Conservation (phyloP, 2,113 vertebrate genomes). For the Micromys minutus region DNA sequence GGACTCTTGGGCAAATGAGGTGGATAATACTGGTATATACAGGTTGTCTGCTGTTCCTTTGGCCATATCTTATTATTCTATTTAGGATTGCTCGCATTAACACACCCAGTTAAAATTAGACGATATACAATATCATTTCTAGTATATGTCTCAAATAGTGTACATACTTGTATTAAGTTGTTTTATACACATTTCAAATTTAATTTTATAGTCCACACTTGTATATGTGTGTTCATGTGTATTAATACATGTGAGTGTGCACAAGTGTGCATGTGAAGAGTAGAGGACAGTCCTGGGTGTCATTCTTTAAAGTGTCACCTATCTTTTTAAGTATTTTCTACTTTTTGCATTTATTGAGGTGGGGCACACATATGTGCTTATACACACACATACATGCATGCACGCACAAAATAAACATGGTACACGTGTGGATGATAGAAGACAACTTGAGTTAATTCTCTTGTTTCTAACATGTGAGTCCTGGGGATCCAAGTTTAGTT, state of each 20-base stretch:
- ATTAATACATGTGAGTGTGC: neutral
- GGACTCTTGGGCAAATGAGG: neutral
- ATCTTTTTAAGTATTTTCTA: neutral
- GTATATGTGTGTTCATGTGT: neutral
- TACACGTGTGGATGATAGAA: neutral
- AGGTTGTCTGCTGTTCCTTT: neutral
- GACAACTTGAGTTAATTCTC: neutral
- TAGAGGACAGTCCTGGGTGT: neutral
- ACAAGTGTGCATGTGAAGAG: neutral
- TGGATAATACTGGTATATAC: neutral
- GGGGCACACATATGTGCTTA: neutral
- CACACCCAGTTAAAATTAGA: neutral
- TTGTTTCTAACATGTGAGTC: neutral
- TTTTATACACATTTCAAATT: constrained; percentile 7
- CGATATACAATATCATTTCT: neutral
- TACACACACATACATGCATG: neutral
- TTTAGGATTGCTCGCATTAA: neutral
- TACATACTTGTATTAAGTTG: neutral
- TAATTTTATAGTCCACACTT: neutral
- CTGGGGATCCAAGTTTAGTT: neutral
- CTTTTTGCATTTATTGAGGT: neutral
- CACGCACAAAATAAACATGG: neutral
- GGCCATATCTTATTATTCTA: neutral
- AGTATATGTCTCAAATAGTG: neutral
- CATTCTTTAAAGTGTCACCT: neutral